These are phyloP conservation scores for Pogoniulus pusillus DNA, from an alignment of 2,797 vertebrate genomes.

Conservation along the genomic window DNA sequence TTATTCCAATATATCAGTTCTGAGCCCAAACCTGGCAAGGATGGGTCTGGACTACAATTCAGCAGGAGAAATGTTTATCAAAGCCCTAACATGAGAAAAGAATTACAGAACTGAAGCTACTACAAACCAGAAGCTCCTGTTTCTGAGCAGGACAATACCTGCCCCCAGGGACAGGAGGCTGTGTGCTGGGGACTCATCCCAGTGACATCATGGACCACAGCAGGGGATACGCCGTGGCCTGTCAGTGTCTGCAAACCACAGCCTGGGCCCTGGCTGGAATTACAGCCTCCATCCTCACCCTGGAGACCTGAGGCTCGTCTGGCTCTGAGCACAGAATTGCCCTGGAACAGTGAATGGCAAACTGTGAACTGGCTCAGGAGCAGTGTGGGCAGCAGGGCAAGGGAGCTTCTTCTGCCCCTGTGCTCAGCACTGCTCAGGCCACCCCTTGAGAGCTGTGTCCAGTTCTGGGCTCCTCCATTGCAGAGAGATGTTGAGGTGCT, in stretches of 20 bases:
- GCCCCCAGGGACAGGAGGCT: constrained; percentile 8
- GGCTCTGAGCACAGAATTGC: background rate
- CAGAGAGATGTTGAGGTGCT: too few relatives aligned
- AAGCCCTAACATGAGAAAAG: constrained; percentile 69
- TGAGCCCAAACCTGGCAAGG: constrained; percentile 58
- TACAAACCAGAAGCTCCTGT: constrained; percentile 74
- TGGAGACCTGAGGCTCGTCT: background rate
- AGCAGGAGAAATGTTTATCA: constrained; percentile 66
- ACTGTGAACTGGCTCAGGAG: too few relatives aligned
- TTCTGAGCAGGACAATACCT: constrained; percentile 73
- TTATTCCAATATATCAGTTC: constrained; percentile 65
- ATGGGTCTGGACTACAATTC: constrained; percentile 51
- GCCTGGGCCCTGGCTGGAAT: background rate
- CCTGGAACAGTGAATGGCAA: too few relatives aligned
- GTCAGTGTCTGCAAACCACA: constrained; percentile 34
- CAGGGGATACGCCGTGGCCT: constrained; percentile 37
- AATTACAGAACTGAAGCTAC: constrained; percentile 73
- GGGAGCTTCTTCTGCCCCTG: too few relatives aligned
- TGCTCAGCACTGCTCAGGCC: too few relatives aligned
- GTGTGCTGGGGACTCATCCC: constrained; percentile 58
- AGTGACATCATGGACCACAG: constrained; percentile 67
- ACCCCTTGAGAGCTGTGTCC: too few relatives aligned
- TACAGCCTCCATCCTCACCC: background rate
- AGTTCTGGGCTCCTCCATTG: too few relatives aligned
- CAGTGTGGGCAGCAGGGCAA: too few relatives aligned